Evolutionary conservation across 2,888 invertebrate species (phyloP).

Genomic region (Adelphocoris suturalis): DNA sequence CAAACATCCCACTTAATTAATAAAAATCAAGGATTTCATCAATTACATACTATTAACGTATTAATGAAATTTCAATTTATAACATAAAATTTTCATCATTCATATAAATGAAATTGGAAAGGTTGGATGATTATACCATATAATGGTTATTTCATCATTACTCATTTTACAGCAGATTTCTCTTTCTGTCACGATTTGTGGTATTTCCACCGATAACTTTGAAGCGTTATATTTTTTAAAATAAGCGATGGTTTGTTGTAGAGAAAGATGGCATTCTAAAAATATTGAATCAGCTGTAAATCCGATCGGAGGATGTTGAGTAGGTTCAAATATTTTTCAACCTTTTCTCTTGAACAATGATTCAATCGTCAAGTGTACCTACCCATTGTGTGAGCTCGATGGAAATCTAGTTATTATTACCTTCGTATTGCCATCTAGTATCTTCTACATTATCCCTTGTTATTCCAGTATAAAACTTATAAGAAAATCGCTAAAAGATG

Average conservation of each 20-base stretch:
- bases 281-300: not conserved
- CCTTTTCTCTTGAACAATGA: not conserved
- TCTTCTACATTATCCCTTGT: slow-evolving; percentile 4
- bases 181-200: not conserved
- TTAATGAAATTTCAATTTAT: too few relatives aligned
- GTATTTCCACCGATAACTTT: not conserved
- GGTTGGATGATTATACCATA: too few relatives aligned
- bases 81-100: too few relatives aligned
- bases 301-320: not conserved
- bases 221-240: not conserved
- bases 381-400: not conserved
- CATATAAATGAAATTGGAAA: too few relatives aligned
- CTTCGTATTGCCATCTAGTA: not conserved
- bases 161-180: too few relatives aligned
- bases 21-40: too few relatives aligned
- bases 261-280: not conserved
- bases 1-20: too few relatives aligned
- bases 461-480: slow-evolving; percentile 15
- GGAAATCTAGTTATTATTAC: not conserved
- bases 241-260: not conserved
- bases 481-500: slow-evolving; percentile 38
- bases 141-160: too few relatives aligned
- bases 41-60: too few relatives aligned
- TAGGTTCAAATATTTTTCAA: not conserved
- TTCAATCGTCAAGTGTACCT: not conserved